phyloP scores from a whole-genome alignment of 2,113 vertebrate species.

The Opisthocomus hoazin region DNA sequence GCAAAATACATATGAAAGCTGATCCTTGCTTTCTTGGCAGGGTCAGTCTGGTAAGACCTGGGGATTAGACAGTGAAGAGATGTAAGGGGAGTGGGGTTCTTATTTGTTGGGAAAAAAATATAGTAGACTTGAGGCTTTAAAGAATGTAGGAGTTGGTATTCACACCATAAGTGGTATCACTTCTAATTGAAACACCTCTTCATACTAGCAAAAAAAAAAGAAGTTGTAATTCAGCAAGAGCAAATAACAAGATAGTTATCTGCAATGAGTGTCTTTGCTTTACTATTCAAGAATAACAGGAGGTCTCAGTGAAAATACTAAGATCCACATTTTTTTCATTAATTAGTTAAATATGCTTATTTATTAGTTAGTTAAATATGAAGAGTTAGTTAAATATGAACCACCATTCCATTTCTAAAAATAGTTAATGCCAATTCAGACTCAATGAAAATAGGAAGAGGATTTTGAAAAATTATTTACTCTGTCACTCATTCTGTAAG shows the following conservation, averaged over 20 bases:
- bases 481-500: not conserved
- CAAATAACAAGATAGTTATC: not conserved
- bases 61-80: not conserved
- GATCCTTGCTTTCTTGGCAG: not conserved
- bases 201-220: not conserved
- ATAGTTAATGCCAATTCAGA: not conserved
- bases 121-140: not conserved
- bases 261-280: not conserved
- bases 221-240: not conserved
- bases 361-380: not conserved
- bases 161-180: not conserved
- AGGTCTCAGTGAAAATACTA: not conserved
- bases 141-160: not conserved
- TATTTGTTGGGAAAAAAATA: not conserved
- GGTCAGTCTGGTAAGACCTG: not conserved
- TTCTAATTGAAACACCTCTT: not conserved
- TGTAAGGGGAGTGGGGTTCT: not conserved
- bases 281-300: not conserved
- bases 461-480: not conserved
- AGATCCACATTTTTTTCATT: not conserved
- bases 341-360: too few relatives aligned
- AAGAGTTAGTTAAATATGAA: not conserved
- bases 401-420: not conserved
- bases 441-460: not conserved
- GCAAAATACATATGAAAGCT: not conserved